phyloP scores from a whole-genome alignment of 2,888 invertebrate genomes.

The Liodrosophila aerea region DNA sequence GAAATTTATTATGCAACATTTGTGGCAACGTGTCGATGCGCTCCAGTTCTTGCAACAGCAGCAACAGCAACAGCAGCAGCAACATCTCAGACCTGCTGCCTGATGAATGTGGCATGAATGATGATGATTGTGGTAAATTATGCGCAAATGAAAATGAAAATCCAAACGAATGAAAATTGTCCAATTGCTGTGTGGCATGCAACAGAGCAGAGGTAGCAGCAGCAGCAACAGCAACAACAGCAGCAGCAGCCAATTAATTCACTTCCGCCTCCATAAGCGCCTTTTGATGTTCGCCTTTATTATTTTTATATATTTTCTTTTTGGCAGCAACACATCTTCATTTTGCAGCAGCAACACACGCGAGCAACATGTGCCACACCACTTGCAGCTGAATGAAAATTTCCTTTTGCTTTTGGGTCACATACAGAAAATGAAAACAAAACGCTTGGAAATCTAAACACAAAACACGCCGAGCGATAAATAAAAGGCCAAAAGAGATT shows the following conservation, averaged over 20 bases:
- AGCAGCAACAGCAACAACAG: constrained; percentile 5
- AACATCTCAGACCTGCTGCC: constrained; percentile 12
- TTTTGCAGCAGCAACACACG: not conserved
- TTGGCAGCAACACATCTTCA: not conserved
- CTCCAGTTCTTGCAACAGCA: constrained; percentile 56
- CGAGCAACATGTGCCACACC: constrained; percentile 8
- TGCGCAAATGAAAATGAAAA: constrained; percentile 40
- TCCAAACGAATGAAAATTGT: constrained; percentile 43
- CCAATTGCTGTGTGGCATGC: constrained; percentile 66
- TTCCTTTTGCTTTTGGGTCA: constrained; percentile 1
- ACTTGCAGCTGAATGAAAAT: constrained; percentile 1
- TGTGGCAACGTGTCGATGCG: constrained; percentile 57
- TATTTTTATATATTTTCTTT: constrained; percentile 36
- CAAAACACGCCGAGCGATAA: constrained; percentile 40
- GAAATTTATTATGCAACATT: constrained; percentile 60
- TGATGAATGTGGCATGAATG: constrained; percentile 38
- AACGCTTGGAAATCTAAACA: constrained; percentile 33
- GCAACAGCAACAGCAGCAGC: constrained; percentile 21
- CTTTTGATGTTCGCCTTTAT: constrained; percentile 40
- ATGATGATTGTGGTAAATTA: constrained; percentile 35
- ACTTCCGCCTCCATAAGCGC: constrained; percentile 36
- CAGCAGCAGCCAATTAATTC: constrained; percentile 51
- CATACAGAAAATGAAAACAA: constrained; percentile 11
- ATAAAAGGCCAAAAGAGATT: constrained; percentile 51
- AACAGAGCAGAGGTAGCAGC: constrained; percentile 7